These are phyloP conservation scores for Hippoglossus hippoglossus DNA, from an alignment of 2,797 vertebrate genomes.

Conservation along the genomic window DNA sequence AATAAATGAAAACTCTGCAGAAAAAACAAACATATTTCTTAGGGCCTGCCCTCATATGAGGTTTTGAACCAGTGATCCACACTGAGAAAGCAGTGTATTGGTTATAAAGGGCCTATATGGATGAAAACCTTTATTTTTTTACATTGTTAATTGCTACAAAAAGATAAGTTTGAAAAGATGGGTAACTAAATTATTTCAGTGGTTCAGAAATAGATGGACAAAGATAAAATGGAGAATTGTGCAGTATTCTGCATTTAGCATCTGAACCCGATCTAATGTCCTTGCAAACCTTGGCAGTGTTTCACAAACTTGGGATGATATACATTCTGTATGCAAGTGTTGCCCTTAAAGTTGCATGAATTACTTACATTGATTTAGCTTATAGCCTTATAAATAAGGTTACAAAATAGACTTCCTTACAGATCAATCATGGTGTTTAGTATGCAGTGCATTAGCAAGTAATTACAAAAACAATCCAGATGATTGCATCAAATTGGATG, in stretches of 20 bases:
- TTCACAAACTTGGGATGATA: background rate
- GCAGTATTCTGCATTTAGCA: background rate
- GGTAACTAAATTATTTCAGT: background rate
- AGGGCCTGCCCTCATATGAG: background rate
- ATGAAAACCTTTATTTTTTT: background rate
- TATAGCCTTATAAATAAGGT: background rate
- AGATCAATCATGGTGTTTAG: conserved; percentile 2
- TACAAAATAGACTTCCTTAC: background rate
- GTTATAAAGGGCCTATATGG: background rate
- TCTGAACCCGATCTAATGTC: background rate
- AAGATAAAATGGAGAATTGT: background rate
- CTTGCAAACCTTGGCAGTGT: background rate
- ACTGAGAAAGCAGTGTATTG: background rate
- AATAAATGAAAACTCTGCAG: background rate
- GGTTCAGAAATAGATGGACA: background rate
- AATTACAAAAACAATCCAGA: background rate
- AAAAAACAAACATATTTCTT: background rate
- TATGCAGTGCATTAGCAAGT: background rate
- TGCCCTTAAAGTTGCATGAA: background rate
- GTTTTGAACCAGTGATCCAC: conserved; percentile 14
- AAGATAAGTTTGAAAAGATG: background rate
- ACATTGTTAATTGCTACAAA: background rate
- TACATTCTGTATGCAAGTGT: background rate
- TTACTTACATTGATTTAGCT: background rate
- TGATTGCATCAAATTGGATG: background rate